Conservation (phyloP, 2,797 vertebrate species). For the Siniperca undulata region DNA sequence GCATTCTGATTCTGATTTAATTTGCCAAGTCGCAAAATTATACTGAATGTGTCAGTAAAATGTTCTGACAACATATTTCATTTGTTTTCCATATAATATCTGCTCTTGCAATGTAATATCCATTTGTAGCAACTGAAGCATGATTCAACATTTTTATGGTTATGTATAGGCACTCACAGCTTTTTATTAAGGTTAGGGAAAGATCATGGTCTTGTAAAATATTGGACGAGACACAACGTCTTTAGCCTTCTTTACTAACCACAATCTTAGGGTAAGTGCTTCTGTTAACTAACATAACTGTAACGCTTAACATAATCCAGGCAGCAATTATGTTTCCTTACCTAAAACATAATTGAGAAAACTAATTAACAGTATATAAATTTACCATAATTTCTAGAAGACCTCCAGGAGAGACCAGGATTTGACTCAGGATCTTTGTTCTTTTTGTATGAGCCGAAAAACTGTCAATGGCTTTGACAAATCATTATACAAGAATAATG, state of each 20-base stretch:
- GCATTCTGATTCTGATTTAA: no score
- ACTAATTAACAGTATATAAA: background rate
- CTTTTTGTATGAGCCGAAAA: conserved; percentile 13
- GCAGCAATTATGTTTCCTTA: background rate
- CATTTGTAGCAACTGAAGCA: background rate
- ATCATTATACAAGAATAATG: background rate
- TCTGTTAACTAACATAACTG: background rate
- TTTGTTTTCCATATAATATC: background rate
- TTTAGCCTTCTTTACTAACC: background rate
- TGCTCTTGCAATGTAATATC: background rate
- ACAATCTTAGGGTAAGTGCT: background rate
- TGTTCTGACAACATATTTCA: background rate
- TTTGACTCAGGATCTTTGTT: conserved; percentile 8
- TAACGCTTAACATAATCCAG: background rate
- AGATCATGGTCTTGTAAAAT: background rate
- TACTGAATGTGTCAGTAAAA: background rate
- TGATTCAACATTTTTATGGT: background rate
- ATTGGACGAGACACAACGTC: background rate
- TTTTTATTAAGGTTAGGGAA: background rate
- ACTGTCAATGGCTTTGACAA: background rate
- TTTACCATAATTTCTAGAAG: background rate
- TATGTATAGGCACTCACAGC: background rate
- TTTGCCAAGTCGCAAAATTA: background rate
- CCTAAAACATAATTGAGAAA: conserved; percentile 2
- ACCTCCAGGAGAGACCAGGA: background rate